Evolutionary conservation across 1,140 invertebrate species (phyloP).

Genomic region (Cheumatopsyche charites): DNA sequence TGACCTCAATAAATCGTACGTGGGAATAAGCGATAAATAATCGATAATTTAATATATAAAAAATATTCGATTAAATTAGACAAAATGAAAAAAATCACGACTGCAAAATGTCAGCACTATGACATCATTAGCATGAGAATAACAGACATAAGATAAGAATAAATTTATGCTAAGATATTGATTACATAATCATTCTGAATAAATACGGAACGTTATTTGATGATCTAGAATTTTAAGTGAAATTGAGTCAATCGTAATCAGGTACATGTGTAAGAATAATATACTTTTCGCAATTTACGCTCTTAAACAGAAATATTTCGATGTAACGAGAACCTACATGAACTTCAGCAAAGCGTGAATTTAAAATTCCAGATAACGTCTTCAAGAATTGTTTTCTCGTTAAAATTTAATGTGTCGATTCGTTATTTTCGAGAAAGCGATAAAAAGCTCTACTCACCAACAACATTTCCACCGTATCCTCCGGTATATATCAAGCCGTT

Average conservation of each 20-base stretch:
- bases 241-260: no score
- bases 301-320: no score
- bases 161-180: not conserved
- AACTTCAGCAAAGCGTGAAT: no score
- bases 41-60: not conserved
- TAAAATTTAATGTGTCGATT: no score
- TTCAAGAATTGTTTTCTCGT: no score
- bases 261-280: no score
- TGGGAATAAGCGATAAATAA: not conserved
- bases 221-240: no score
- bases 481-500: slow-evolving; percentile 30
- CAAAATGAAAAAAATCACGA: slow-evolving; percentile 9
- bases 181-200: no score
- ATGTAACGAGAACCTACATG: no score
- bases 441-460: slow-evolving; percentile 26
- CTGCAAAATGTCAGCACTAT: slow-evolving; percentile 12
- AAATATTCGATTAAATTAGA: not conserved
- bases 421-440: not conserved
- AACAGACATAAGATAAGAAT: slow-evolving; percentile 6
- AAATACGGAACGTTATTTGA: no score
- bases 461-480: slow-evolving; percentile 32
- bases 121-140: slow-evolving; percentile 4
- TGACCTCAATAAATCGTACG: slow-evolving; percentile 9
- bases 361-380: no score
- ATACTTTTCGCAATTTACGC: no score